Percentiles rank a stretch among this genome's conserved stretches.
phyloP scores from a whole-genome alignment of 2,888 invertebrate genomes.

The Salticus scenicus region DNA sequence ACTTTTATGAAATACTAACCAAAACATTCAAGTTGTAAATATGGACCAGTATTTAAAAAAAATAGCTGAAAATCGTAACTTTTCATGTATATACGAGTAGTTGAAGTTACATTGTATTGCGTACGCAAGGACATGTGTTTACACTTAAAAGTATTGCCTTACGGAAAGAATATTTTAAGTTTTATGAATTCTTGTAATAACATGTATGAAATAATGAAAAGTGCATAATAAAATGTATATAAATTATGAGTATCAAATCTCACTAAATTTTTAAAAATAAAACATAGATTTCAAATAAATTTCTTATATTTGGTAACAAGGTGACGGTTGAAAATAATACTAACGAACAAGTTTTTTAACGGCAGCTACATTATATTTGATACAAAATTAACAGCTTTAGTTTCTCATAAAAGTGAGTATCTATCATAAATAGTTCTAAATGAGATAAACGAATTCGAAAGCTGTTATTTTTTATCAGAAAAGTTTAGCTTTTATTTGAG shows the following conservation, averaged over 20 bases:
- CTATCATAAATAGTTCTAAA: background rate
- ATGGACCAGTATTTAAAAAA: no score
- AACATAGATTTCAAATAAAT: background rate
- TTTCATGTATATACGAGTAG: background rate
- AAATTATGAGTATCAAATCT: background rate
- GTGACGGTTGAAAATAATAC: background rate
- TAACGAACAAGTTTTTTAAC: background rate
- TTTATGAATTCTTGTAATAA: background rate
- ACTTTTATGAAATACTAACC: no score
- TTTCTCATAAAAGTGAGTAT: background rate
- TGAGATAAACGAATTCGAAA: background rate
- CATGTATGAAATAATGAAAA: background rate
- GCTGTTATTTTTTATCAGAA: conserved; percentile 9
- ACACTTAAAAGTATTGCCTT: background rate
- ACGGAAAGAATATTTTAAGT: background rate
- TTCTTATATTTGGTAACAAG: background rate
- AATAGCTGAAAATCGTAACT: background rate
- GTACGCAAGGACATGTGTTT: background rate
- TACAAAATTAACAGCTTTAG: conserved; percentile 9
- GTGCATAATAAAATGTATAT: conserved; percentile 8
- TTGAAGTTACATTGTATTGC: background rate
- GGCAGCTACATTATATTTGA: conserved; percentile 12
- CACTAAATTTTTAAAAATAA: background rate
- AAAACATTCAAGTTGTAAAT: no score
- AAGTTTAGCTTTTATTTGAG: conserved; percentile 22